Evolutionary conservation across 2,113 vertebrate genomes (phyloP), one percentile per base, ranked within the genome.

Genomic region (Aspidoscelis tigris): DNA sequence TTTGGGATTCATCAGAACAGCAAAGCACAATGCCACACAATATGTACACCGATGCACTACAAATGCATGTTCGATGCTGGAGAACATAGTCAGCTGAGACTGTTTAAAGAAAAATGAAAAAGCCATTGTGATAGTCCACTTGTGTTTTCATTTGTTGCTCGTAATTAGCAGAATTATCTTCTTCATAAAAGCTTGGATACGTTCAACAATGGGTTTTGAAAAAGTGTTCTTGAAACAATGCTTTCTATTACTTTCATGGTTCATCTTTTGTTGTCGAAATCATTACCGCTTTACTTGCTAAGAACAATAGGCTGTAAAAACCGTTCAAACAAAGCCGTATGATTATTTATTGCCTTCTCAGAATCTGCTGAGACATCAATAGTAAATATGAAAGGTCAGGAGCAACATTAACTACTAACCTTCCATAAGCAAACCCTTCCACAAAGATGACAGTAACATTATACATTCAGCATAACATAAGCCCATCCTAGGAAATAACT

Each of bases 361-460:
- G 72, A 88, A 87, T 90, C 87, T 89, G 89, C 86, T 76, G 75
- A 92, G 64, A 66, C 8, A 0, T 74, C 91, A 84, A 84, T 82
- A 92, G 72, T 92, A 93, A 91, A 86, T 87, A 93, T 86, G 81
- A 89, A 83, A 91, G 91, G 84, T 87, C 87, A 89, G 85, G 78
- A 91, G 88, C 85, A 92, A 91, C 89, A 88, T 94, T 91, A 92
- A 92, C 89, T 91, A 90, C 84, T 91, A 86, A 87, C 86, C 86
- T 68, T 83, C 44, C 26, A 12, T 88, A 83, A 84, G 89, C 80
- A 90, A 87, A 64, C 88, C 78, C 81, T 86, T 82, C 68, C 61
- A 64, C 80, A 87, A 92, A 84, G 84, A 92, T 80, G 73, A 74
- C 55, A 74, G 76, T 78, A 80, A 90, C 75, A 70, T 89, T 85